These are phyloP conservation scores for Notiomystis cincta DNA, from an alignment of 2,113 vertebrate species.

Conservation along the genomic window DNA sequence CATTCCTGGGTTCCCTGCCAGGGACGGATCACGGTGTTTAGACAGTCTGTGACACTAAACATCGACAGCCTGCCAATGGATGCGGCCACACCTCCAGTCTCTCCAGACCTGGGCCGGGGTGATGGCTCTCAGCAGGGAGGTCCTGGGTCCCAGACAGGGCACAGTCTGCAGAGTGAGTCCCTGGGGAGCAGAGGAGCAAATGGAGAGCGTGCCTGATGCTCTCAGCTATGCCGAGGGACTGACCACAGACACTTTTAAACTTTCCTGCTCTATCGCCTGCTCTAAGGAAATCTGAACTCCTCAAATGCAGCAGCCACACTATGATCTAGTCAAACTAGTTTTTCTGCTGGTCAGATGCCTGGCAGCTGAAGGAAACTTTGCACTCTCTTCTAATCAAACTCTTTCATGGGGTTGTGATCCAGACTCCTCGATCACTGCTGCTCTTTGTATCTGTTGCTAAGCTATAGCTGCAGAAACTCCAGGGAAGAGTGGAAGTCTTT, in stretches of 20 bases:
- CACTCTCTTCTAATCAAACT: neutral
- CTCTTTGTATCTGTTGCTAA: neutral
- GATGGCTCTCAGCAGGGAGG: neutral
- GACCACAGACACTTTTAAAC: neutral
- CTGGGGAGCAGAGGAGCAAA: neutral
- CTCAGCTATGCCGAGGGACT: neutral
- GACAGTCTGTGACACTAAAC: neutral
- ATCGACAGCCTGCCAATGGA: neutral
- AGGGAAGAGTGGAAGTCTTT: neutral
- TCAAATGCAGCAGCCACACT: neutral
- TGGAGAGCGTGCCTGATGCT: accelerated
- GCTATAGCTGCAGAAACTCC: neutral
- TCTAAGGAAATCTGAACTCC: neutral
- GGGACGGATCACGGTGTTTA: neutral
- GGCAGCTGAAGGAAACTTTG: neutral
- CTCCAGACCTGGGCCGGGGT: accelerated
- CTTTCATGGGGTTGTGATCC: neutral
- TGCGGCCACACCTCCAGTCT: neutral
- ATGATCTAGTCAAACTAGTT: neutral
- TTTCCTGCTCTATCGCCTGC: neutral
- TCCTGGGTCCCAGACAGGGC: neutral
- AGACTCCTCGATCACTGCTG: accelerated
- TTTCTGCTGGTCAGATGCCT: neutral
- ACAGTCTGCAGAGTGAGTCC: neutral
- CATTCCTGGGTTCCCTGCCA: neutral